These are phyloP conservation scores for Chirona hameri DNA, from an alignment of 2,888 invertebrate genomes.

Conservation along the genomic window DNA sequence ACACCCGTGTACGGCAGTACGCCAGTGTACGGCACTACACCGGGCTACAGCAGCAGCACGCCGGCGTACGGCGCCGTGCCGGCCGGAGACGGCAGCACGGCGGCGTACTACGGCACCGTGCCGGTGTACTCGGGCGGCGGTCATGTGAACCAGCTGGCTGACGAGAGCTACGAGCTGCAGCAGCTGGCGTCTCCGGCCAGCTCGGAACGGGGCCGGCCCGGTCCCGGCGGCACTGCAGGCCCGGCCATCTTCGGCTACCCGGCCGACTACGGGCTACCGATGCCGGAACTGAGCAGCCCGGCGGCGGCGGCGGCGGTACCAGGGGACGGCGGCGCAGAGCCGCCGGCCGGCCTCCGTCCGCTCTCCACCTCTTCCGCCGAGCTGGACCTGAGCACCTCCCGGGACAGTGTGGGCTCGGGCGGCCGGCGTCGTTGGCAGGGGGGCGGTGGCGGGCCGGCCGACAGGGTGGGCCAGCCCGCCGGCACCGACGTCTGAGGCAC, in stretches of 20 bases:
- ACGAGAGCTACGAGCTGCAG: conserved; percentile 29
- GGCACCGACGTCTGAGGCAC: background rate
- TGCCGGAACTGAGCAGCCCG: conserved; percentile 34
- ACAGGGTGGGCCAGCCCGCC: background rate
- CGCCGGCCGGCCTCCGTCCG: background rate
- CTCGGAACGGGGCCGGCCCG: background rate
- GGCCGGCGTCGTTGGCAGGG: background rate
- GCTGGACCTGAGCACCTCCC: conserved; percentile 4
- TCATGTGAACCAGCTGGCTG: conserved; percentile 1
- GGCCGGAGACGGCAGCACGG: background rate
- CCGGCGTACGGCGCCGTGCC: background rate
- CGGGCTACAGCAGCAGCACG: background rate
- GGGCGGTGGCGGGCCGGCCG: background rate
- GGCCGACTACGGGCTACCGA: conserved; percentile 39
- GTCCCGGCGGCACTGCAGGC: background rate
- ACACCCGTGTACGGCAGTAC: background rate
- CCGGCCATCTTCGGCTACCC: conserved; percentile 39
- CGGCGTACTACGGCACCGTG: background rate
- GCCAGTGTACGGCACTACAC: background rate
- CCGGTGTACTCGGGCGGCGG: background rate
- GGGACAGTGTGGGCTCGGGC: background rate
- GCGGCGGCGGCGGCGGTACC: background rate
- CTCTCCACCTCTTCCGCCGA: background rate
- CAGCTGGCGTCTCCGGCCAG: background rate
- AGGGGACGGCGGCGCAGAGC: background rate